phyloP scores from a whole-genome alignment of 2,797 vertebrate genomes.

The Neosilurus hyrtlii region DNA sequence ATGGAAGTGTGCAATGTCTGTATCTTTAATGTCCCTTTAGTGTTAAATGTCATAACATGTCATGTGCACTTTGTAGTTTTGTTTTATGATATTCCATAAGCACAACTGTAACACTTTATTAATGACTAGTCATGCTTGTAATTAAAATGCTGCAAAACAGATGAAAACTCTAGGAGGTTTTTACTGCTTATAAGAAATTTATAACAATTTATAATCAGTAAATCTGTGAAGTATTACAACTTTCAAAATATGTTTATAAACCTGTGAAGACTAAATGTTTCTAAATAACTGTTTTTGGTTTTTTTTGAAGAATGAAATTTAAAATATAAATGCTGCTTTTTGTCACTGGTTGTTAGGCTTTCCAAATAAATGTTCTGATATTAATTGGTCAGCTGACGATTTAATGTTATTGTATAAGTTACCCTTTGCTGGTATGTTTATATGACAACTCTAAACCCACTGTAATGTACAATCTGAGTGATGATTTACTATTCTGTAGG shows the following conservation, averaged over 20 bases:
- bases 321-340: not conserved
- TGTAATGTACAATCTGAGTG: not conserved
- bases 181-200: not conserved
- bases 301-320: not conserved
- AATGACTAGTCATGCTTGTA: not conserved
- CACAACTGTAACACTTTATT: not conserved
- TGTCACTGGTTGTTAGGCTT: not conserved
- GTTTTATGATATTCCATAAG: not conserved
- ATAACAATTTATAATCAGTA: not conserved
- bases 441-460: not conserved
- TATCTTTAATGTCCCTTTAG: constrained; percentile 26
- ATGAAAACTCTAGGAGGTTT: not conserved
- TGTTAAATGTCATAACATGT: constrained; percentile 6
- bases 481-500: not conserved
- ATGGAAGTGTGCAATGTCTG: constrained; percentile 9
- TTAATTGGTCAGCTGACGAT: not conserved
- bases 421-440: not conserved
- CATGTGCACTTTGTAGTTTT: not conserved
- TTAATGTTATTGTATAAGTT: not conserved
- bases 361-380: not conserved
- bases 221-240: constrained; percentile 4
- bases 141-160: constrained; percentile 7
- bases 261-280: not conserved
- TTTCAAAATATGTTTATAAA: constrained; percentile 7
- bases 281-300: not conserved